Conservation (phyloP, 2,888 invertebrate genomes). For the Caenorhabditis panamensis region DNA sequence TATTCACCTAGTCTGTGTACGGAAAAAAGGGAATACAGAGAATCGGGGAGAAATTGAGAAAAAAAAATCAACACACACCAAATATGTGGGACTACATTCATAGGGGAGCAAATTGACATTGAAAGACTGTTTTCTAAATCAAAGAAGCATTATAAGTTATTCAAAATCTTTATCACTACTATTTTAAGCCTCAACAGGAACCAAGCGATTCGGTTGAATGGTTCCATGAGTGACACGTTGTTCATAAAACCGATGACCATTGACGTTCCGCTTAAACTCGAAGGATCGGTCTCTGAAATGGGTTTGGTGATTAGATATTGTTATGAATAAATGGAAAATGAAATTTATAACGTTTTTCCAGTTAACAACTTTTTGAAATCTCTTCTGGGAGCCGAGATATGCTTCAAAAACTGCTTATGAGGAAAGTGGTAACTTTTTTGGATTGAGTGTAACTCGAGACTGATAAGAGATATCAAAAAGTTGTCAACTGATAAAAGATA, state of each 20-base stretch:
- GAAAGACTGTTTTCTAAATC: neutral
- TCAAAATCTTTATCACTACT: neutral
- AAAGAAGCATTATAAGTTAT: neutral
- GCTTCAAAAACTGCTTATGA: too few relatives aligned
- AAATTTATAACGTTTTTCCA: neutral
- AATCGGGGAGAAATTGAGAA: too few relatives aligned
- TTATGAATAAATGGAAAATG: too few relatives aligned
- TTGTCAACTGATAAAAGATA: too few relatives aligned
- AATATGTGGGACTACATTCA: neutral
- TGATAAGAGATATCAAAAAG: too few relatives aligned
- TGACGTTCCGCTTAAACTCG: slow-evolving; percentile 60
- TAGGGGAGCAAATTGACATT: neutral
- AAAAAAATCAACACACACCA: slow-evolving; percentile 16
- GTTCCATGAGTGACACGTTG: slow-evolving; percentile 64
- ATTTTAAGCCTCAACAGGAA: slow-evolving; percentile 50
- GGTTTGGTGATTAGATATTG: neutral
- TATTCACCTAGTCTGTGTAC: slow-evolving; percentile 36
- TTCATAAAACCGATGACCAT: slow-evolving; percentile 65
- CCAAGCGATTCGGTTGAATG: slow-evolving; percentile 37
- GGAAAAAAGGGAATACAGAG: too few relatives aligned
- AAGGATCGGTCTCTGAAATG: slow-evolving; percentile 64
- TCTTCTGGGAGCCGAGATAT: neutral
- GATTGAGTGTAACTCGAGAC: too few relatives aligned
- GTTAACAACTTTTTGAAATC: neutral
- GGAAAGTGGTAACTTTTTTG: too few relatives aligned